A percentile compares a stretch with the other conserved stretches of the same genome.
phyloP scores from a whole-genome alignment of 2,888 invertebrate species.

The Idaea biselata region DNA sequence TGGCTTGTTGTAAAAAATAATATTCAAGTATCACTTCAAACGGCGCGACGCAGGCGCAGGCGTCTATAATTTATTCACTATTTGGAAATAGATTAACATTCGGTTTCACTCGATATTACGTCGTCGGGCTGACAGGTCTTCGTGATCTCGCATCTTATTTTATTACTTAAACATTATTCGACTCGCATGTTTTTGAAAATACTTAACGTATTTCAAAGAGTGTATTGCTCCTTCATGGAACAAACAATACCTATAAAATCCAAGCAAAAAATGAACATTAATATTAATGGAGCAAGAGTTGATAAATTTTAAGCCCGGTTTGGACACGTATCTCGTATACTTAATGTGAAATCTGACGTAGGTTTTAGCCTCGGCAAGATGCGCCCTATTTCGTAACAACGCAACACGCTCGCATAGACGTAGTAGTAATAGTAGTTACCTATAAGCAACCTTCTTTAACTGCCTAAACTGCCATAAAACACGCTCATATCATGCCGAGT shows the following conservation, averaged over 20 bases:
- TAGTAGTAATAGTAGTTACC: not conserved
- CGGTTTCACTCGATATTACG: not conserved
- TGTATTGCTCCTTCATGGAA: slow-evolving; percentile 27
- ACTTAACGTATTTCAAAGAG: slow-evolving; percentile 15
- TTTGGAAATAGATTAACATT: not conserved
- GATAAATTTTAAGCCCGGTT: slow-evolving; percentile 58
- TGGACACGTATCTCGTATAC: slow-evolving; percentile 67
- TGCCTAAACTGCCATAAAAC: not conserved
- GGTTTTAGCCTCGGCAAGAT: slow-evolving; percentile 63
- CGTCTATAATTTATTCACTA: not conserved
- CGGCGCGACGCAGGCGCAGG: no score
- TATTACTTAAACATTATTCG: slow-evolving; percentile 21
- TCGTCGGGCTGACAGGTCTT: slow-evolving; percentile 19
- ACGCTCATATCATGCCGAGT: not conserved
- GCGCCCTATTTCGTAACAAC: slow-evolving; percentile 63
- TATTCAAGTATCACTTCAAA: no score
- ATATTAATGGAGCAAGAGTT: slow-evolving; percentile 52
- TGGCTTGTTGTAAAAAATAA: no score
- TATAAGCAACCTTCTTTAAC: not conserved
- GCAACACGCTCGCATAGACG: not conserved
- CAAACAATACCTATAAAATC: slow-evolving; percentile 24
- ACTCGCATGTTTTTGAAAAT: slow-evolving; percentile 18
- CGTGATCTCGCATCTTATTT: slow-evolving; percentile 10
- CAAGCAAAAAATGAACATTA: slow-evolving; percentile 51
- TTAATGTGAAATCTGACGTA: slow-evolving; percentile 69